Evolutionary conservation across 2,113 vertebrate species (phyloP).

Genomic region (Tricholaema leucomelas): DNA sequence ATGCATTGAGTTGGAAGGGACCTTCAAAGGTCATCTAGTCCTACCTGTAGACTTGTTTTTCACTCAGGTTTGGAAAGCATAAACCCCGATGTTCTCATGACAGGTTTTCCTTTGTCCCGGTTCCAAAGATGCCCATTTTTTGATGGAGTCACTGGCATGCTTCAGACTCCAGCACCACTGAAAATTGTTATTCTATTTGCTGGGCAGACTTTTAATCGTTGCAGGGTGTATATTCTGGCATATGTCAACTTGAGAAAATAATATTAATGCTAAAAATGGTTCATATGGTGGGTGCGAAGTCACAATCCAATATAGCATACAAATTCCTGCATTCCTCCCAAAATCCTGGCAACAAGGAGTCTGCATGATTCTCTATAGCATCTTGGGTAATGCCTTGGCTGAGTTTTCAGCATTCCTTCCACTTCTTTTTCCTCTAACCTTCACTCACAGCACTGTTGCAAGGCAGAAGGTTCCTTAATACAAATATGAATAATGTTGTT

Average conservation of each 20-base stretch:
- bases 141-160: not conserved
- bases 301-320: not conserved
- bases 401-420: not conserved
- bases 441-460: not conserved
- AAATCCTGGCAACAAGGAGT: not conserved
- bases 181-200: not conserved
- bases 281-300: not conserved
- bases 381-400: not conserved
- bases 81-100: not conserved
- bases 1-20: too few species aligned
- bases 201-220: not conserved
- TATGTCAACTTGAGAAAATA: not conserved
- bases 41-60: too few species aligned
- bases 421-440: not conserved
- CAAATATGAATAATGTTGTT: not conserved
- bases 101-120: not conserved
- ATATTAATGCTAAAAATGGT: constrained; percentile 7
- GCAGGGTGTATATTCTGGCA: not conserved
- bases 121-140: not conserved
- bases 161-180: not conserved
- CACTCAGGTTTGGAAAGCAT: not conserved
- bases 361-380: not conserved
- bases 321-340: not conserved
- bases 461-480: not conserved
- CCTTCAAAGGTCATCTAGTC: too few species aligned